A percentile compares a stretch with the other conserved stretches of the same genome.
phyloP scores from a whole-genome alignment of 2,797 vertebrate genomes.

The Tadarida brasiliensis region DNA sequence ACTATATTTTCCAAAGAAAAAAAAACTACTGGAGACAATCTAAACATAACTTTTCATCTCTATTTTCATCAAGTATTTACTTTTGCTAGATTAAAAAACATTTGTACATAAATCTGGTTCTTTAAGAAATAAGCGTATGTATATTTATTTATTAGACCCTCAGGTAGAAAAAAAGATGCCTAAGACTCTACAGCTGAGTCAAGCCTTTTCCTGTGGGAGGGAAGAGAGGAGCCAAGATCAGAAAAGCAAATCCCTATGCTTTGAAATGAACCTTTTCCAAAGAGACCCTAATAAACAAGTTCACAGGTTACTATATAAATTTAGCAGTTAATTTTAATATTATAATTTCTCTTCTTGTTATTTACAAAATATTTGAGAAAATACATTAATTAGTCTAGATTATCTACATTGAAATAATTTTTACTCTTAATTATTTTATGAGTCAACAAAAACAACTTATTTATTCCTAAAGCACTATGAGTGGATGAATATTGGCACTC shows the following conservation, averaged over 20 bases:
- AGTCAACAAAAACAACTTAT: constrained; percentile 30
- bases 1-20: neutral
- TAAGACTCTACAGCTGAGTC: neutral
- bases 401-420: neutral
- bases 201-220: neutral
- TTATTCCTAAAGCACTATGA: neutral
- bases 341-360: neutral
- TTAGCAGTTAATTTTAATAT: constrained; percentile 41
- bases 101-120: neutral
- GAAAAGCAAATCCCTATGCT: neutral
- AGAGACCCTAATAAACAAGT: constrained; percentile 5
- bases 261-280: constrained; percentile 41
- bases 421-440: constrained; percentile 35
- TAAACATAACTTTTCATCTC: neutral
- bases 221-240: neutral
- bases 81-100: neutral
- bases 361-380: constrained; percentile 37
- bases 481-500: neutral
- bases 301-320: constrained; percentile 9
- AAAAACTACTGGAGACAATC: neutral
- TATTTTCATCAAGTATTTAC: neutral
- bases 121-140: neutral
- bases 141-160: neutral
- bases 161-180: neutral
- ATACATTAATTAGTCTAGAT: neutral